Percentiles rank a stretch among this genome's conserved stretches.
phyloP scores from a whole-genome alignment of 2,888 invertebrate species.

The Mimachlamys varia region DNA sequence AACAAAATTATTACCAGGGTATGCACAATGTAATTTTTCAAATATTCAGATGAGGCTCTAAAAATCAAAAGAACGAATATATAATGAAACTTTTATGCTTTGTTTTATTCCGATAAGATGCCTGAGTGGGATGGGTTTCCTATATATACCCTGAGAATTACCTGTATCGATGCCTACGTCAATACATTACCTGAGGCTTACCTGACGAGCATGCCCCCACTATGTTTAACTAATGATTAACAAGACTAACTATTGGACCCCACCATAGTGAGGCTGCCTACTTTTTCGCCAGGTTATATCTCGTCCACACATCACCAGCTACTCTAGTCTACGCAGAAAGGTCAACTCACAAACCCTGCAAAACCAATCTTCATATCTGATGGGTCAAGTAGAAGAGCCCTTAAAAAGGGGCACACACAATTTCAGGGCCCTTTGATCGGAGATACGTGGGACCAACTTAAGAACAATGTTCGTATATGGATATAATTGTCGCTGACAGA shows the following conservation, averaged over 20 bases:
- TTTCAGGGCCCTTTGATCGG: neutral
- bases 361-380: neutral
- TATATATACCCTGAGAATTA: neutral
- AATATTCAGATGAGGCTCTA: no score
- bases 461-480: neutral
- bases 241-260: neutral
- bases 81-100: neutral
- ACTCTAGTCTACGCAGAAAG: neutral
- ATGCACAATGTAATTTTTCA: no score
- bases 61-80: no score
- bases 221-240: neutral
- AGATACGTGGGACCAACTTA: neutral
- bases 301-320: neutral
- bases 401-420: neutral
- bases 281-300: neutral
- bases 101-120: neutral
- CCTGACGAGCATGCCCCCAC: neutral
- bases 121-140: neutral
- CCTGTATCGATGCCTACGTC: neutral
- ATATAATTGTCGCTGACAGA: neutral
- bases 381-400: neutral
- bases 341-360: neutral
- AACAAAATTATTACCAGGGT: no score
- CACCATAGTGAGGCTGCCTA: neutral
- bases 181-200: slow-evolving; percentile 3